A percentile compares a stretch with the other conserved stretches of the same genome.
phyloP scores from a whole-genome alignment of 1,140 invertebrate genomes.

The Calycopis cecrops region DNA sequence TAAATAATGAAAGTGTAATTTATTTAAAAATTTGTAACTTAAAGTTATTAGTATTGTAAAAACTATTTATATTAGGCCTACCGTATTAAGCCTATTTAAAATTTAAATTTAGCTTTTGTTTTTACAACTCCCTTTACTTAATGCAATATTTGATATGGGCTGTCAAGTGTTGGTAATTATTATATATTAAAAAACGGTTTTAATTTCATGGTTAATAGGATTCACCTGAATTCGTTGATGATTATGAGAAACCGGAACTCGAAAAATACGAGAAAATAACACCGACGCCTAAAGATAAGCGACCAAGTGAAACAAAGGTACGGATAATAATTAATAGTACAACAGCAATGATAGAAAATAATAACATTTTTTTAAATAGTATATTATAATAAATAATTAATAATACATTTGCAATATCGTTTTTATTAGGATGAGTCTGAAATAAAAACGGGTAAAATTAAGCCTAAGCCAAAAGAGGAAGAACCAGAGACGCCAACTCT shows the following conservation, averaged over 20 bases:
- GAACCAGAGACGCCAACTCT: conserved; percentile 57
- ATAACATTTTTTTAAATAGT: too few species aligned
- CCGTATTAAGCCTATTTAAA: too few species aligned
- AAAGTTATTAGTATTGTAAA: too few species aligned
- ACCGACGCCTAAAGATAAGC: conserved; percentile 65
- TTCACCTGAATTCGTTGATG: conserved; percentile 44
- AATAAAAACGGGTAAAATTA: conserved; percentile 66
- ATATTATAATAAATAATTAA: conserved; percentile 19
- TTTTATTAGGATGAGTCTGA: conserved; percentile 56
- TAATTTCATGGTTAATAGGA: conserved; percentile 26
- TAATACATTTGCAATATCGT: conserved; percentile 18
- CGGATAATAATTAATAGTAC: conserved; percentile 15
- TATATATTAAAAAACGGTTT: not conserved
- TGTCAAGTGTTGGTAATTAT: not conserved
- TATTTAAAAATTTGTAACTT: too few species aligned
- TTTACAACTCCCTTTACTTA: too few species aligned
- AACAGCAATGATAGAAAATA: too few species aligned
- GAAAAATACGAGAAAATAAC: conserved; percentile 70
- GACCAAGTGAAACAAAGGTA: conserved; percentile 61
- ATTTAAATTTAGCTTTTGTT: too few species aligned
- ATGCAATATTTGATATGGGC: too few species aligned
- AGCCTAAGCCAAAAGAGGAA: conserved; percentile 59
- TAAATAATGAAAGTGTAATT: too few species aligned
- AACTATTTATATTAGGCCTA: too few species aligned
- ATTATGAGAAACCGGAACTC: conserved; percentile 72